Evolutionary conservation across 37 sponge, comb jelly and placozoan species (phyloP).

Genomic region (Spongilla lacustris): DNA sequence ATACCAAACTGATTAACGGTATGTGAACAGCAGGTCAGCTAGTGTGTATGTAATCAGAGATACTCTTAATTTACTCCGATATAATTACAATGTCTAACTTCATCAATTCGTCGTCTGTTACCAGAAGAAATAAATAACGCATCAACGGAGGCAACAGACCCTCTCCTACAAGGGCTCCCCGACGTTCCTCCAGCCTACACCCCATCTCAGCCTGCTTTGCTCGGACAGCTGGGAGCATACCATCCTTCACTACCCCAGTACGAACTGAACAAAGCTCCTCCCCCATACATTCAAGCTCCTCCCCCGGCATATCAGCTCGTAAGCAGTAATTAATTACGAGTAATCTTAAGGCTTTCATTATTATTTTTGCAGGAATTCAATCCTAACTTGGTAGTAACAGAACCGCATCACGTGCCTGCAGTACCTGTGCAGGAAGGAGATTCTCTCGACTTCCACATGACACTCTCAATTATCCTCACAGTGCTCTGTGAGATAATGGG

Average conservation of each 20-base stretch:
- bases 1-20: no score
- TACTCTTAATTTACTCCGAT: no score
- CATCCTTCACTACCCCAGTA: neutral
- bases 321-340: neutral
- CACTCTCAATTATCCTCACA: neutral
- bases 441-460: neutral
- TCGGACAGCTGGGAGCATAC: neutral
- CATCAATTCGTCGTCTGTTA: neutral
- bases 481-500: neutral
- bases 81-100: no score
- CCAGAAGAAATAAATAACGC: neutral
- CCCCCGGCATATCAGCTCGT: neutral
- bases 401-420: neutral
- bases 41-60: no score
- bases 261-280: neutral
- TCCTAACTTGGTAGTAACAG: neutral
- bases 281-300: neutral
- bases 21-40: no score
- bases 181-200: neutral
- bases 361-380: neutral
- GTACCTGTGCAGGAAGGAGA: neutral
- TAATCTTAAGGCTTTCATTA: no score
- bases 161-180: neutral
- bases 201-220: neutral
- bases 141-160: neutral